Percentiles rank a stretch among this genome's conserved stretches.
Evolutionary conservation across 2,797 vertebrate genomes (phyloP).

Genomic region (Aselliscus stoliczkanus): DNA sequence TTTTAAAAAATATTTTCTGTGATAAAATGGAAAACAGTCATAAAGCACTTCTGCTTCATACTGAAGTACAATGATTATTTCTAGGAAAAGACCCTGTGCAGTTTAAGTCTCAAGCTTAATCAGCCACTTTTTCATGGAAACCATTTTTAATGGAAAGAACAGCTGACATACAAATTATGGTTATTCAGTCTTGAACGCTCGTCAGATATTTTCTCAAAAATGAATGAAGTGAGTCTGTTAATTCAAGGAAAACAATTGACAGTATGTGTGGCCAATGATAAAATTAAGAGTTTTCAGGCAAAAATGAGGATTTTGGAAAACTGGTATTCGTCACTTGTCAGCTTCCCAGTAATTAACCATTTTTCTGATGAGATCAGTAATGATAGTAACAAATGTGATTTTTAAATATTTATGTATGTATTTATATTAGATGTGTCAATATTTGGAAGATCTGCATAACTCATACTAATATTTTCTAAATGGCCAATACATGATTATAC

Average conservation of each 20-base stretch:
- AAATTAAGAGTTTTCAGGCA: background rate
- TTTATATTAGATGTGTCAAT: background rate
- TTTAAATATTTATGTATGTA: background rate
- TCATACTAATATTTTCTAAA: conserved; percentile 6
- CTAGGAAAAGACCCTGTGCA: background rate
- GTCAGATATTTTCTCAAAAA: background rate
- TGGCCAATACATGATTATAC: background rate
- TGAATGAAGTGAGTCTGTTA: background rate
- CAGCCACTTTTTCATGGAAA: background rate
- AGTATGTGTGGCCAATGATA: background rate
- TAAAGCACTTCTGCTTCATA: background rate
- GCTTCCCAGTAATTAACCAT: background rate
- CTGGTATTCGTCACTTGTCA: background rate
- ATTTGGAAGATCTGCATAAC: background rate
- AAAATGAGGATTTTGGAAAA: conserved; percentile 33
- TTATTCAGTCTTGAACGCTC: conserved; percentile 2
- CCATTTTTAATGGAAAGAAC: conserved; percentile 33
- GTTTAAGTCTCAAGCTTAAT: background rate
- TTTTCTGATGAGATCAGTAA: background rate
- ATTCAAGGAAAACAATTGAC: background rate
- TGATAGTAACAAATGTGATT: background rate
- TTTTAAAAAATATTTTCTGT: background rate
- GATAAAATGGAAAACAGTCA: background rate
- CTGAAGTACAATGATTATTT: background rate
- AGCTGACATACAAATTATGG: background rate